Conservation (phyloP, 2,888 invertebrate species). For the Cataglyphis albicans region DNA sequence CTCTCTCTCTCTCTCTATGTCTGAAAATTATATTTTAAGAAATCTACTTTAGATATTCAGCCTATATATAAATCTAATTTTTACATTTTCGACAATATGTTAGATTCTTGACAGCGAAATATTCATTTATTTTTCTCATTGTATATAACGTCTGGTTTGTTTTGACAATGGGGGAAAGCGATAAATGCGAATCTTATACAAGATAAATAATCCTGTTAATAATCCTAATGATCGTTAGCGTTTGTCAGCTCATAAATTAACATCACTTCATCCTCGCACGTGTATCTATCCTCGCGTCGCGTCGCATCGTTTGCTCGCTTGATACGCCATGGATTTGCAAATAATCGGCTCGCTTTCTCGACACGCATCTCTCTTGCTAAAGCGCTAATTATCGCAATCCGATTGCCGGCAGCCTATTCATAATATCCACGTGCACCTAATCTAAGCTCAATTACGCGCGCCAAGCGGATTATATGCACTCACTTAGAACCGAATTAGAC, state of each 20-base stretch:
- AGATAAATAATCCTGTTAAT: not conserved
- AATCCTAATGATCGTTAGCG: conserved; percentile 13
- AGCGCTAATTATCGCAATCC: conserved; percentile 49
- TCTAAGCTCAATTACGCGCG: conserved; percentile 66
- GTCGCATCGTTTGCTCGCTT: conserved; percentile 7
- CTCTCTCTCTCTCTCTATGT: not conserved
- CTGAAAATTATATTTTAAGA: not conserved
- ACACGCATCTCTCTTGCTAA: conserved; percentile 21
- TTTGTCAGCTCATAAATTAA: conserved; percentile 45
- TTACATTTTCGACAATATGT: not conserved
- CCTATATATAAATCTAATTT: not conserved
- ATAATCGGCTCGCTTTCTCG: conserved; percentile 44
- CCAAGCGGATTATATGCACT: conserved; percentile 67
- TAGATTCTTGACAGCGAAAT: not conserved
- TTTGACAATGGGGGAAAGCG: not conserved
- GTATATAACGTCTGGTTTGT: not conserved
- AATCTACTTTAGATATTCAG: not conserved
- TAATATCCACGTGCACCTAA: conserved; percentile 65
- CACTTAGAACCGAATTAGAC: conserved; percentile 68
- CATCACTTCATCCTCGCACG: conserved; percentile 12
- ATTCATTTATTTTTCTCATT: not conserved
- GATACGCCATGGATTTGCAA: conserved; percentile 9
- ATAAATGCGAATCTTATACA: not conserved
- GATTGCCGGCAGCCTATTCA: conserved; percentile 68
- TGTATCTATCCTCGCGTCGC: conserved; percentile 12